A percentile compares a stretch with the other conserved stretches of the same genome.
Evolutionary conservation across 1,140 invertebrate species (phyloP).

Genomic region (Drosophila albomicans): DNA sequence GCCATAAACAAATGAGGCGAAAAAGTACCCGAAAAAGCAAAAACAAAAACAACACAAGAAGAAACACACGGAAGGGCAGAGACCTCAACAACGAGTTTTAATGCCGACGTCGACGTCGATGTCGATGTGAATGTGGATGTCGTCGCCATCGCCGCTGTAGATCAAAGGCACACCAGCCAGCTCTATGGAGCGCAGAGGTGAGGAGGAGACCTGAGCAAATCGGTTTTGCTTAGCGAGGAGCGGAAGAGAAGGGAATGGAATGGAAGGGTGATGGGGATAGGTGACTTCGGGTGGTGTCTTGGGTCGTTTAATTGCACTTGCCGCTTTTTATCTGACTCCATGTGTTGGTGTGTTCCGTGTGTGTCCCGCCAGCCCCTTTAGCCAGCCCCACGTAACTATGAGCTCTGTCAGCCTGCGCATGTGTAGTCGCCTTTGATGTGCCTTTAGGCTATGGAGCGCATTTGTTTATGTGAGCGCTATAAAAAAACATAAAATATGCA

Average conservation of each 20-base stretch:
- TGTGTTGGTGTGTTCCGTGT: conserved; percentile 22
- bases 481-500: conserved; percentile 82
- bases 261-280: not conserved
- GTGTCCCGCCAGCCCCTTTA: too few relatives aligned
- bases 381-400: too few relatives aligned
- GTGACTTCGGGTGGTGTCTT: conserved; percentile 14
- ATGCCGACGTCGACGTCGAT: conserved; percentile 57
- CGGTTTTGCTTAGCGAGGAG: not conserved
- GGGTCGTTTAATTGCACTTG: conserved; percentile 80
- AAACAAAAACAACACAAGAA: conserved; percentile 20
- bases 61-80: conserved; percentile 63
- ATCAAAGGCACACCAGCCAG: conserved; percentile 60
- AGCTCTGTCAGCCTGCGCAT: conserved; percentile 58
- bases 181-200: not conserved
- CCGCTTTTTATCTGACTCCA: conserved; percentile 61
- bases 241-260: not conserved
- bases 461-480: conserved; percentile 74
- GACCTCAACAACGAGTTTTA: conserved; percentile 70
- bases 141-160: conserved; percentile 66
- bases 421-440: conserved; percentile 77
- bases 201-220: conserved; percentile 31
- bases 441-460: conserved; percentile 30
- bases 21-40: conserved; percentile 50
- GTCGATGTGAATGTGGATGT: conserved; percentile 48
- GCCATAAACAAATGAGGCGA: conserved; percentile 72